These are phyloP conservation scores for Margarornis squamiger DNA, from an alignment of 2,797 vertebrate species.

Conservation along the genomic window DNA sequence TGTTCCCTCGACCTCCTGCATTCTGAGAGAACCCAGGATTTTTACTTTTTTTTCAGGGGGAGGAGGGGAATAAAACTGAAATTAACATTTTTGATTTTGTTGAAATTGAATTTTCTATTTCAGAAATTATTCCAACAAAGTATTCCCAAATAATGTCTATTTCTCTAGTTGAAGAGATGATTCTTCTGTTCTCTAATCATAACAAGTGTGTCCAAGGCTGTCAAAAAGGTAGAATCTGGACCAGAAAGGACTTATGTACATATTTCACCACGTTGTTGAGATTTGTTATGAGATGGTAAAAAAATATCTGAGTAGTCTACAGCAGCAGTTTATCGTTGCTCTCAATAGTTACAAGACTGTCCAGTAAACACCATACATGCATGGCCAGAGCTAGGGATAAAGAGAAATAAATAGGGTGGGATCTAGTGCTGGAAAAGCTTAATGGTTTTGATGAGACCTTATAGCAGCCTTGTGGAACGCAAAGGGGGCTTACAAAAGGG, in stretches of 20 bases:
- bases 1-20: not conserved
- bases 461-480: not conserved
- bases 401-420: not conserved
- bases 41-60: not conserved
- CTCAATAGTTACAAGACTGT: not conserved
- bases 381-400: not conserved
- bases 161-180: not conserved
- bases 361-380: not conserved
- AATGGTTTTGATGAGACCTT: not conserved
- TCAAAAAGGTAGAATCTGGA: not conserved
- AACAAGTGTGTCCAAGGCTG: not conserved
- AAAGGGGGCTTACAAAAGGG: not conserved
- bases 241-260: not conserved
- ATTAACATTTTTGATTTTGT: not conserved
- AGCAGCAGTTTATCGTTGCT: not conserved
- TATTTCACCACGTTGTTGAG: not conserved
- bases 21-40: not conserved
- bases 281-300: not conserved
- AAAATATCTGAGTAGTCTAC: not conserved
- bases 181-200: not conserved
- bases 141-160: not conserved
- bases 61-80: not conserved
- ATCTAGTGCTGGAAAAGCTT: not conserved
- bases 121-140: not conserved
- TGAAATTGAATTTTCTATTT: not conserved